phyloP scores from a whole-genome alignment of 2,797 vertebrate genomes.

The Delichon dasypus region DNA sequence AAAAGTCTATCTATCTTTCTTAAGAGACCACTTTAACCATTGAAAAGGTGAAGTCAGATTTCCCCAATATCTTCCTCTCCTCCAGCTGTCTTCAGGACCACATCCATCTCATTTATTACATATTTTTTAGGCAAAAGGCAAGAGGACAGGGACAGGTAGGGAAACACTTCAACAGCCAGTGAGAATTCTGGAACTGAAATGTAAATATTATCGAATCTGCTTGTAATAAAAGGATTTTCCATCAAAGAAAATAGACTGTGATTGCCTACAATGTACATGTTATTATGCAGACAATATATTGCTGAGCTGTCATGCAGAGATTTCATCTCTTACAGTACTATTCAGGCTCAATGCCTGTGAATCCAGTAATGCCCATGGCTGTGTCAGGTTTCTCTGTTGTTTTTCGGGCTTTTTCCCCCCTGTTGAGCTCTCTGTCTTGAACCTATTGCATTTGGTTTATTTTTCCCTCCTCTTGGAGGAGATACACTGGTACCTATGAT shows the following conservation, averaged over 20 bases:
- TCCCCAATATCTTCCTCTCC: not conserved
- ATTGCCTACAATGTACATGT: not conserved
- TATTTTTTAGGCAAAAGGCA: not conserved
- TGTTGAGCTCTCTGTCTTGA: not conserved
- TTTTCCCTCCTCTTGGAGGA: not conserved
- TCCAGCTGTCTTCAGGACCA: not conserved
- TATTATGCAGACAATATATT: not conserved
- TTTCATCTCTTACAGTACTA: not conserved
- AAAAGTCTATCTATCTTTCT: not conserved
- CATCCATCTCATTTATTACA: not conserved
- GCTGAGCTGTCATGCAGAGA: not conserved
- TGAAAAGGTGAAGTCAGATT: not conserved
- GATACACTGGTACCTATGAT: not conserved
- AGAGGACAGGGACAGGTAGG: not conserved
- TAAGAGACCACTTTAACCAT: not conserved
- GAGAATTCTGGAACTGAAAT: conserved; percentile 4
- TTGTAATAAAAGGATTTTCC: not conserved
- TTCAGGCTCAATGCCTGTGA: not conserved
- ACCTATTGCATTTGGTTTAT: not conserved
- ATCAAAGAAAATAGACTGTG: not conserved
- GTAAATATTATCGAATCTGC: conserved; percentile 6
- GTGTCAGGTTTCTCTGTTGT: not conserved
- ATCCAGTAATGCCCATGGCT: not conserved
- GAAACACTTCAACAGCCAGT: not conserved
- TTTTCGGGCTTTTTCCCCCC: fast-evolving